These are phyloP conservation scores for Xestia xanthographa DNA, from an alignment of 2,888 invertebrate genomes.

Conservation along the genomic window DNA sequence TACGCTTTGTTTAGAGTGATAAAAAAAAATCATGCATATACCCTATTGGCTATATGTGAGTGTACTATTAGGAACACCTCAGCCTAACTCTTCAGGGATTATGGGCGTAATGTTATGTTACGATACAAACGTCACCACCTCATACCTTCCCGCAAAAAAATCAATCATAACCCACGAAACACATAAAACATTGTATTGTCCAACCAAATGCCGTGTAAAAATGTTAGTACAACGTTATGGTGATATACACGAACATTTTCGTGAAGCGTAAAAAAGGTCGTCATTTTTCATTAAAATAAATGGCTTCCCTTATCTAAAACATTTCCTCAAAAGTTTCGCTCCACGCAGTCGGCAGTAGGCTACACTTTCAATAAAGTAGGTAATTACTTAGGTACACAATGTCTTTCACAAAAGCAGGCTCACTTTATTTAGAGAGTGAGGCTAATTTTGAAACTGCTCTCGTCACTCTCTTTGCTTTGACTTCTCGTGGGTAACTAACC, in stretches of 20 bases:
- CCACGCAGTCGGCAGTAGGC: constrained; percentile 60
- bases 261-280: constrained; percentile 67
- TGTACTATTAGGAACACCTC: background rate
- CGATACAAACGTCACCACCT: background rate
- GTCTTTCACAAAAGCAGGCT: constrained; percentile 64
- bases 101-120: background rate
- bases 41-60: background rate
- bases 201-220: constrained; percentile 66
- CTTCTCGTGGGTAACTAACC: constrained; percentile 53
- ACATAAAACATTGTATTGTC: constrained; percentile 69
- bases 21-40: too few species aligned
- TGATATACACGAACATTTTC: constrained; percentile 66
- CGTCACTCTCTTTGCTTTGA: constrained; percentile 60
- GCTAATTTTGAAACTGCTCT: constrained; percentile 63
- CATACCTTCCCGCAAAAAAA: constrained; percentile 44
- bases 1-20: too few species aligned
- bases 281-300: constrained; percentile 81
- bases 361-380: constrained; percentile 70
- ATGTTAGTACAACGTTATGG: constrained; percentile 66
- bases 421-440: constrained; percentile 61
- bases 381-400: constrained; percentile 72
- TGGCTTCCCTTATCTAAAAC: constrained; percentile 77
- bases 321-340: constrained; percentile 69
- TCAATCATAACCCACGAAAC: constrained; percentile 56
- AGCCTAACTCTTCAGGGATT: background rate